Evolutionary conservation across 2,888 invertebrate species (phyloP).

Genomic region (Callosobruchus maculatus): DNA sequence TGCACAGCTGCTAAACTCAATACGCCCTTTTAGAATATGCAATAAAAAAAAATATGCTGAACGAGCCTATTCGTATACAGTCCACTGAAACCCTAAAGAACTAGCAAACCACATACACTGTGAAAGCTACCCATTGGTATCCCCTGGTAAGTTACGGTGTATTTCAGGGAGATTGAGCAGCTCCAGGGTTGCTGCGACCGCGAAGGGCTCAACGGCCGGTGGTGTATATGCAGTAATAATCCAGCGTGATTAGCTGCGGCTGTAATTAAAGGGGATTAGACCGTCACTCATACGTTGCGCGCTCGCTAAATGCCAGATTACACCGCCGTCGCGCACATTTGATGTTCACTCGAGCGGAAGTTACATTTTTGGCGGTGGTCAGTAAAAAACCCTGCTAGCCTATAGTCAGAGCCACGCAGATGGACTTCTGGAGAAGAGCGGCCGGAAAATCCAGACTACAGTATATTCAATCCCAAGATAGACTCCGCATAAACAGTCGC

Average conservation of each 20-base stretch:
- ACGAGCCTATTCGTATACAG: too few relatives aligned
- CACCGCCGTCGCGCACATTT: neutral
- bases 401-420: too few relatives aligned
- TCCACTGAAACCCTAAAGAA: too few relatives aligned
- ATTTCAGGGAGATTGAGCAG: neutral
- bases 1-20: too few relatives aligned
- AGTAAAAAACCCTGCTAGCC: neutral
- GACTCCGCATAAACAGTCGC: too few relatives aligned
- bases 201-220: neutral
- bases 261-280: slow-evolving; percentile 14
- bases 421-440: too few relatives aligned
- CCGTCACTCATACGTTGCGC: slow-evolving; percentile 8
- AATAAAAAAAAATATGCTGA: too few relatives aligned
- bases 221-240: slow-evolving; percentile 6
- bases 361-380: neutral
- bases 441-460: too few relatives aligned
- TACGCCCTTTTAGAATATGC: too few relatives aligned
- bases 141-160: neutral
- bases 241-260: slow-evolving; percentile 8
- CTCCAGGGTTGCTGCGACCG: neutral
- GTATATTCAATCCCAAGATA: too few relatives aligned
- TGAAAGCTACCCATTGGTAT: neutral
- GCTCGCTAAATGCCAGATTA: slow-evolving; percentile 3
- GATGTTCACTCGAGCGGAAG: neutral
- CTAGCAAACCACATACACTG: too few relatives aligned